phyloP scores from a whole-genome alignment of 2,797 vertebrate genomes.

The Margarornis squamiger region DNA sequence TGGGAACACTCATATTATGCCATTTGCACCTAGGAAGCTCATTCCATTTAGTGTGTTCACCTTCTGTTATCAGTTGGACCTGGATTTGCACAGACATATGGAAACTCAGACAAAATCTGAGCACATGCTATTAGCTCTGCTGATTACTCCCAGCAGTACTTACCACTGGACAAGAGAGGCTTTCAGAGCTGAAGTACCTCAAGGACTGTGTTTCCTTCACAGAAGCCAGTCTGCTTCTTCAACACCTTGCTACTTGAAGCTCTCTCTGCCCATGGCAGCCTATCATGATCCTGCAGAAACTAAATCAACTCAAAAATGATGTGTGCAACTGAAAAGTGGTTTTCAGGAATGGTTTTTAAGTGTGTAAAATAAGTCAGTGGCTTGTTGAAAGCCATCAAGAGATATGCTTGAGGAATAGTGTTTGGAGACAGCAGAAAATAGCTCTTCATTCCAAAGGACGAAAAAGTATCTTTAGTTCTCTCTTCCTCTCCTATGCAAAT shows the following conservation, averaged over 20 bases:
- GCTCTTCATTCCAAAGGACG: neutral
- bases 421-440: slow-evolving; percentile 40
- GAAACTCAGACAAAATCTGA: neutral
- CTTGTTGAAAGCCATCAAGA: slow-evolving; percentile 44
- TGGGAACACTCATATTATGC: neutral
- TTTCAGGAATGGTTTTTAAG: slow-evolving; percentile 18
- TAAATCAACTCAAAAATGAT: neutral
- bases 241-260: slow-evolving; percentile 9
- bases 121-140: neutral
- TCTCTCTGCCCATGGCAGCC: neutral
- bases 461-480: neutral
- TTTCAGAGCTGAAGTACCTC: slow-evolving; percentile 53
- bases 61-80: neutral
- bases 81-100: neutral
- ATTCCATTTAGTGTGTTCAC: neutral
- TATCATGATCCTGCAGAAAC: slow-evolving; percentile 10
- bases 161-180: slow-evolving; percentile 1
- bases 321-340: slow-evolving; percentile 5
- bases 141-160: slow-evolving; percentile 41
- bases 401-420: neutral
- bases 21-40: neutral
- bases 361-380: neutral
- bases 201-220: slow-evolving; percentile 23
- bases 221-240: slow-evolving; percentile 18
- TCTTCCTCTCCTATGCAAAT: slow-evolving; percentile 13